Percentiles rank a stretch among this genome's conserved stretches.
These are phyloP conservation scores for Gastrophysa polygoni DNA, from an alignment of 2,888 invertebrate species.

Conservation along the genomic window DNA sequence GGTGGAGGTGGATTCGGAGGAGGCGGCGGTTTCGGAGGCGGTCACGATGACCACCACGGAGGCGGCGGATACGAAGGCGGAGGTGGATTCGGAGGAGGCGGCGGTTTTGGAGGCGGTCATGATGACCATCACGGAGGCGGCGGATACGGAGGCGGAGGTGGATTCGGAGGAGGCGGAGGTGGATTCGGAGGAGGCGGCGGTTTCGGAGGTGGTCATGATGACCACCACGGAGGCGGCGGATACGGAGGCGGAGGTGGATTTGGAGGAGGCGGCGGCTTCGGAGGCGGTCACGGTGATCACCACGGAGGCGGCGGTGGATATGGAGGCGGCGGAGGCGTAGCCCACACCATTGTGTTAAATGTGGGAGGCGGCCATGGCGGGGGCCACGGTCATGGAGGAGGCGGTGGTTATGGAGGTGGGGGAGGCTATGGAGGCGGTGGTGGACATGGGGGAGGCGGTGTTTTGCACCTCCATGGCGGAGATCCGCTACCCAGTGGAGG, in stretches of 20 bases:
- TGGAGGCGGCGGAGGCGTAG: constrained; percentile 17
- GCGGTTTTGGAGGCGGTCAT: constrained; percentile 19
- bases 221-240: constrained; percentile 15
- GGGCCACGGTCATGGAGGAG: background rate
- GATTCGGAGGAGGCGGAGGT: constrained; percentile 17
- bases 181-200: constrained; percentile 17
- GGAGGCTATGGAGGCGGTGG: constrained; percentile 1
- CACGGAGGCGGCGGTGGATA: constrained; percentile 15
- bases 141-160: constrained; percentile 15
- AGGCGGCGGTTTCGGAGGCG: constrained; percentile 14
- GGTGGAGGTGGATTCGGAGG: constrained; percentile 2
- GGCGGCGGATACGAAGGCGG: background rate
- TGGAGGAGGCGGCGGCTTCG: constrained; percentile 16
- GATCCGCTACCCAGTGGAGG: constrained; percentile 10
- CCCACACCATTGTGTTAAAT: constrained; percentile 16
- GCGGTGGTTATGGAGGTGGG: background rate
- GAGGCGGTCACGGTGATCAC: constrained; percentile 17
- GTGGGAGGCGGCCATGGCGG: background rate
- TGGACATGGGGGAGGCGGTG: background rate
- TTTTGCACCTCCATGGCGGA: constrained; percentile 7
- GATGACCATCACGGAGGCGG: constrained; percentile 22
- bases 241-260: constrained; percentile 13
- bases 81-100: background rate
- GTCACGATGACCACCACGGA: constrained; percentile 13
- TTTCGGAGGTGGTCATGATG: constrained; percentile 5